phyloP scores from a whole-genome alignment of 2,113 vertebrate species.

The Hepsetus odoe region DNA sequence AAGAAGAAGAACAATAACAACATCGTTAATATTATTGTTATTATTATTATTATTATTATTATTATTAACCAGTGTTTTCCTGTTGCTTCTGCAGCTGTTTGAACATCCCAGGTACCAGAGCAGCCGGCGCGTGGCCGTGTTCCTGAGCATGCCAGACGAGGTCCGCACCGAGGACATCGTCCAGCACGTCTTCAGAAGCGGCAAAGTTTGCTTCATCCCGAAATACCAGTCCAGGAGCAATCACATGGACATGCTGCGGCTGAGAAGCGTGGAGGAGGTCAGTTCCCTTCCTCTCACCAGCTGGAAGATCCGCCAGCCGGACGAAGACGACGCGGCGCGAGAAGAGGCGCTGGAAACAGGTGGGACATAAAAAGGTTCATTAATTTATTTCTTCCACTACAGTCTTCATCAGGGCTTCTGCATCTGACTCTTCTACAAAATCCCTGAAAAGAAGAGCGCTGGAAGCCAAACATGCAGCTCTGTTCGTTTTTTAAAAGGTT shows the following conservation, averaged over 20 bases:
- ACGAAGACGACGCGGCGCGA: conserved; percentile 73
- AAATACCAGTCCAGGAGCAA: conserved; percentile 79
- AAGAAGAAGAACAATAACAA: too few relatives aligned
- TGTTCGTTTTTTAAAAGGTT: too few relatives aligned
- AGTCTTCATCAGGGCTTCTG: too few relatives aligned
- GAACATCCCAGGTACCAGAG: conserved; percentile 81
- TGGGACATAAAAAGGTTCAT: too few relatives aligned
- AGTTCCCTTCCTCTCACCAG: conserved; percentile 81
- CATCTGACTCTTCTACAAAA: too few relatives aligned
- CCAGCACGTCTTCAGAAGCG: conserved; percentile 79
- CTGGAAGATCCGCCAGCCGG: conserved; percentile 92
- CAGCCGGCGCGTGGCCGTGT: conserved; percentile 84
- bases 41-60: too few relatives aligned
- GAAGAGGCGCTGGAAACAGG: conserved; percentile 88
- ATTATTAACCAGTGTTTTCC: too few relatives aligned
- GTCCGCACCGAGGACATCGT: conserved; percentile 86
- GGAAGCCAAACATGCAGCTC: too few relatives aligned
- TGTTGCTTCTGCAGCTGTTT: conserved; percentile 77
- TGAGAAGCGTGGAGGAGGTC: conserved; percentile 81
- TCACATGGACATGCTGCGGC: conserved; percentile 93
- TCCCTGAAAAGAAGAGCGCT: too few relatives aligned
- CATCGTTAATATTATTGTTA: too few relatives aligned
- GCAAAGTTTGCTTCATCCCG: conserved; percentile 92
- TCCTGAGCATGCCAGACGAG: conserved; percentile 92
- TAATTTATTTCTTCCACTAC: not conserved